Evolutionary conservation across 2,888 invertebrate genomes (phyloP).

Genomic region (Seladonia tumulorum): DNA sequence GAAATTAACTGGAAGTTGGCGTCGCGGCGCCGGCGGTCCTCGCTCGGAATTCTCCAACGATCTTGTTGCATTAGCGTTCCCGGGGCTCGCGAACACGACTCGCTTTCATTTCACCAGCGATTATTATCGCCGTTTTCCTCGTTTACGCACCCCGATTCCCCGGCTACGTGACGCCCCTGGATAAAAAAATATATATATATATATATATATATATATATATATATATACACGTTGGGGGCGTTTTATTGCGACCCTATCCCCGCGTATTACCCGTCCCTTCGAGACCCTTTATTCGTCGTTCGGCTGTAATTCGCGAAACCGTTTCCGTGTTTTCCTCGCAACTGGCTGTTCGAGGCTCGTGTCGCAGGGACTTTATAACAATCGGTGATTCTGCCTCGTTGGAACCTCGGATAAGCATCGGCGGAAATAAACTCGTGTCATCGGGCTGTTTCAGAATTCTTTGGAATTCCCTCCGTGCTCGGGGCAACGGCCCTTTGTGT

Average conservation of each 20-base stretch:
- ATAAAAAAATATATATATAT: background rate
- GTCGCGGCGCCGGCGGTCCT: background rate
- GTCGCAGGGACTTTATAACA: conserved; percentile 15
- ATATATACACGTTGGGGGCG: background rate
- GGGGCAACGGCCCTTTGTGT: background rate
- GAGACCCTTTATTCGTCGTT: conserved; percentile 21
- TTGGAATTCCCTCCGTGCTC: background rate
- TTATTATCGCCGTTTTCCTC: conserved; percentile 24
- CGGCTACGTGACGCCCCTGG: conserved; percentile 4
- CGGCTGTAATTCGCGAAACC: conserved; percentile 13
- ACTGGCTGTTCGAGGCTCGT: conserved; percentile 7
- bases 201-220: background rate
- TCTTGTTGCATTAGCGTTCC: conserved; percentile 13
- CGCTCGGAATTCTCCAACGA: conserved; percentile 19
- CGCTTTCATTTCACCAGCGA: conserved; percentile 19
- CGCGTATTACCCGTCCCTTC: conserved; percentile 8
- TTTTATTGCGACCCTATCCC: conserved; percentile 1
- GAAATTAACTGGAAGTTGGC: conserved; percentile 24
- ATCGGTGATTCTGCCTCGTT: background rate
- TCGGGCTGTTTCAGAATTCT: conserved; percentile 9
- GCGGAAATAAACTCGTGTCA: conserved; percentile 34
- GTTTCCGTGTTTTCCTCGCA: background rate
- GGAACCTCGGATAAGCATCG: background rate
- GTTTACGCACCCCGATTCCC: conserved; percentile 9
- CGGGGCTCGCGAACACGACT: background rate